These are phyloP conservation scores for Gastrophysa polygoni DNA, from an alignment of 2,888 invertebrate species.

Conservation along the genomic window DNA sequence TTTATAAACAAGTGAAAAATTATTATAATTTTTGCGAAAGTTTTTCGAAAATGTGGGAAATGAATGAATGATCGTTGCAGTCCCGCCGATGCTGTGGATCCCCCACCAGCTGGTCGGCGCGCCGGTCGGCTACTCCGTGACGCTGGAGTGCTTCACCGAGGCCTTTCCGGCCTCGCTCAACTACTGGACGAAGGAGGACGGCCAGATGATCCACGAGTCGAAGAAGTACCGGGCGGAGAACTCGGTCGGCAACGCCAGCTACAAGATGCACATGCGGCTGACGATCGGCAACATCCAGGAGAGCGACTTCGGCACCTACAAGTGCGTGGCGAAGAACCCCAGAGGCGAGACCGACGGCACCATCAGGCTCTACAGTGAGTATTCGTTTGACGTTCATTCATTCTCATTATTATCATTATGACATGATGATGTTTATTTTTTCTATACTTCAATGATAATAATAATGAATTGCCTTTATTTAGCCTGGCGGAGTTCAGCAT, in stretches of 20 bases:
- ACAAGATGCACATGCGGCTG: constrained; percentile 88
- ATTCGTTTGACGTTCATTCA: too few species aligned
- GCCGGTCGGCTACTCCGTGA: constrained; percentile 81
- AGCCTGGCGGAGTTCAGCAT: too few species aligned
- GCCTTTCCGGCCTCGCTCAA: constrained; percentile 90
- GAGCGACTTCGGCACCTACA: constrained; percentile 85
- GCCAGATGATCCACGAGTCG: constrained; percentile 88
- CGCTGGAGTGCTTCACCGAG: constrained; percentile 87
- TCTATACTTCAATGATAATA: too few species aligned
- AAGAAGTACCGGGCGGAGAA: constrained; percentile 81
- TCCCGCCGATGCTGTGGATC: constrained; percentile 92
- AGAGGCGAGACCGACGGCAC: constrained; percentile 89
- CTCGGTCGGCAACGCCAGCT: constrained; percentile 70
- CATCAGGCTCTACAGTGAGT: constrained; percentile 88
- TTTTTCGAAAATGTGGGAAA: too few species aligned
- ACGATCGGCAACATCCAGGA: constrained; percentile 78
- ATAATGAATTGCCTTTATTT: too few species aligned
- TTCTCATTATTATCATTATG: too few species aligned
- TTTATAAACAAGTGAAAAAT: too few species aligned
- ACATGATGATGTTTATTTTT: too few species aligned
- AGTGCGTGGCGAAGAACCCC: constrained; percentile 89
- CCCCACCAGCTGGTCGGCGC: constrained; percentile 89
- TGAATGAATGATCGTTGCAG: too few species aligned
- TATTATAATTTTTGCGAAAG: too few species aligned
- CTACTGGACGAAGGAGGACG: constrained; percentile 88